Evolutionary conservation across 2,888 invertebrate genomes (phyloP).

Genomic region (Drosophila phalerata): DNA sequence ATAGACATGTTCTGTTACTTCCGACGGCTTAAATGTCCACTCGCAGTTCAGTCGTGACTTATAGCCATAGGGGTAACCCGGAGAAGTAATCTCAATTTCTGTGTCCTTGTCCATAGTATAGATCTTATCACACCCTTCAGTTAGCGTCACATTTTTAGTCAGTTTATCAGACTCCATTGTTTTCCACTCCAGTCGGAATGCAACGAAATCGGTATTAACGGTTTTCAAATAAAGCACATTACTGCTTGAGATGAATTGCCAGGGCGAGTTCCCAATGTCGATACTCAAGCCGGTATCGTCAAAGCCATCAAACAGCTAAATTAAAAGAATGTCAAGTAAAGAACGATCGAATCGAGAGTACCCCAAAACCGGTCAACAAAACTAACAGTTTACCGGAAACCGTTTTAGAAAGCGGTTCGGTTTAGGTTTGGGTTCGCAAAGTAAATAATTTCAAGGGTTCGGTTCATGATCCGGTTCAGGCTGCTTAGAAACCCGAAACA

Average conservation of each 20-base stretch:
- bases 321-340: background rate
- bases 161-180: conserved; percentile 61
- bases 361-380: background rate
- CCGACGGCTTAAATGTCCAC: conserved; percentile 89
- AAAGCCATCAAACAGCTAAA: conserved; percentile 91
- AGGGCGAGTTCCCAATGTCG: conserved; percentile 66
- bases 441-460: too few relatives aligned
- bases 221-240: conserved; percentile 88
- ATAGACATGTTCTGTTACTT: conserved; percentile 87
- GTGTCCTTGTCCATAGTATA: background rate
- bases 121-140: conserved; percentile 59
- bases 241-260: conserved; percentile 87
- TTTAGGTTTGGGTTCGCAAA: too few relatives aligned
- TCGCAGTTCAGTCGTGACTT: conserved; percentile 88
- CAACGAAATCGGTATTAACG: conserved; percentile 68
- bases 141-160: conserved; percentile 30
- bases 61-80: conserved; percentile 92
- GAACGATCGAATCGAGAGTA: background rate
- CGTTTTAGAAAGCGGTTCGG: too few relatives aligned
- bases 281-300: conserved; percentile 87
- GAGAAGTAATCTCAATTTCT: conserved; percentile 87
- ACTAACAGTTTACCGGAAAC: too few relatives aligned
- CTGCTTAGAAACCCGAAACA: too few relatives aligned
- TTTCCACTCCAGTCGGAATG: conserved; percentile 80
- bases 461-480: too few relatives aligned